These are phyloP conservation scores for Agapostemon virescens DNA, from an alignment of 2,888 invertebrate genomes.

Conservation along the genomic window DNA sequence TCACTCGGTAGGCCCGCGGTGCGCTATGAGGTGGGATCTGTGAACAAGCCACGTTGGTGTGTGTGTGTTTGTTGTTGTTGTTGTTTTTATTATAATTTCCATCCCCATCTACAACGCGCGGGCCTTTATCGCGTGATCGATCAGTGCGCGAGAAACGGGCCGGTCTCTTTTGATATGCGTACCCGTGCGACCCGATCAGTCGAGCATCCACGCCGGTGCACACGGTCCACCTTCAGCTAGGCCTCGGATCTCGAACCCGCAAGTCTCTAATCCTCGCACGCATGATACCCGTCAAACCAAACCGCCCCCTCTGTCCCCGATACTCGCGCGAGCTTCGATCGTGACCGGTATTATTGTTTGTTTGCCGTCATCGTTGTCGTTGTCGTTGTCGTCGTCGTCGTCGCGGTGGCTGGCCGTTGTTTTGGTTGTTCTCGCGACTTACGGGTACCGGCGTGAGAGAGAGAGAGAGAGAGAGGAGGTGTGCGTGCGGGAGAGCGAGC, in stretches of 20 bases:
- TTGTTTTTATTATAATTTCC: conserved; percentile 8
- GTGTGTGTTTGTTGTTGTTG: not conserved
- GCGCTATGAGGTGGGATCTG: conserved; percentile 73
- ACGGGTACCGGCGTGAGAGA: too few species aligned
- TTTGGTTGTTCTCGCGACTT: not conserved
- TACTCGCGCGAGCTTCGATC: conserved; percentile 3
- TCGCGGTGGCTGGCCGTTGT: not conserved
- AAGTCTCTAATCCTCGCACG: conserved; percentile 22
- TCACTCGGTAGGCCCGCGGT: conserved; percentile 79
- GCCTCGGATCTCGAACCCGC: conserved; percentile 49
- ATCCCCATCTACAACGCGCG: not conserved
- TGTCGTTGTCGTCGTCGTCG: not conserved
- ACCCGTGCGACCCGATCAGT: conserved; percentile 8
- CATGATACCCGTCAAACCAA: conserved; percentile 5
- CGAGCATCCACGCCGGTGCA: conserved; percentile 26
- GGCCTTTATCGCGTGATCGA: conserved; percentile 5
- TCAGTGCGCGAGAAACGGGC: not conserved
- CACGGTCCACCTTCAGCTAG: conserved; percentile 37
- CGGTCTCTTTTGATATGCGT: conserved; percentile 6
- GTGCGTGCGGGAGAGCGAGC: conserved; percentile 28
- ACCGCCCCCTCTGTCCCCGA: not conserved
- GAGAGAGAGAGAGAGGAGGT: too few species aligned
- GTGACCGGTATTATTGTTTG: conserved; percentile 37
- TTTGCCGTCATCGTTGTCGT: not conserved
- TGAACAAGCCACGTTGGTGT: conserved; percentile 36